Evolutionary conservation across 2,113 vertebrate species (phyloP).

Genomic region (Asarcornis scutulata): DNA sequence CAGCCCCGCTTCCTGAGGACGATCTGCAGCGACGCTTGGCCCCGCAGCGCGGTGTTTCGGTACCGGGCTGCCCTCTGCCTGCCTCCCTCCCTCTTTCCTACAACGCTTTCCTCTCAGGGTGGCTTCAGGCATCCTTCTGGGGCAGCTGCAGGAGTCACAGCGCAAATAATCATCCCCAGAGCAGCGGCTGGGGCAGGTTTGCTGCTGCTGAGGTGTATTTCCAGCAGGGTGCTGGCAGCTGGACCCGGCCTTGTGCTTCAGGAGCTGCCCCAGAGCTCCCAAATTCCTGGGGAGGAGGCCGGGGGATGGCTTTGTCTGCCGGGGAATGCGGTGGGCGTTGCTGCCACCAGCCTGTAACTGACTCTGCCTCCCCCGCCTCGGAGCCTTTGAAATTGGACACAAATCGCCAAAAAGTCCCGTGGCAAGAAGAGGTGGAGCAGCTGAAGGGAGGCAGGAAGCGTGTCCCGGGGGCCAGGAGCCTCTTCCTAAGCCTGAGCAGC

Average conservation of each 20-base stretch:
- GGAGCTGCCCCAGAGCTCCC: neutral
- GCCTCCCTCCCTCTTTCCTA: neutral
- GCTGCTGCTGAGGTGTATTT: neutral
- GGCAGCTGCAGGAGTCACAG: neutral
- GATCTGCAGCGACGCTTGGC: neutral
- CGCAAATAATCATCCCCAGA: neutral
- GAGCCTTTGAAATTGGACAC: slow-evolving; percentile 31
- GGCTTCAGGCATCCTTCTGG: neutral
- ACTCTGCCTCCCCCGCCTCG: neutral
- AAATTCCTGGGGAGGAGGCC: slow-evolving; percentile 17
- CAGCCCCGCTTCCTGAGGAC: neutral
- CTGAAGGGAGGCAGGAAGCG: neutral
- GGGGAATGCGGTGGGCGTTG: slow-evolving; percentile 49
- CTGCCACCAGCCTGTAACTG: neutral
- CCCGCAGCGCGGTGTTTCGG: neutral
- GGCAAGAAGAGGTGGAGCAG: slow-evolving; percentile 38
- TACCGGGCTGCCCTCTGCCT: neutral
- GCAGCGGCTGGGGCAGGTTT: neutral
- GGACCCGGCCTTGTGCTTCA: neutral
- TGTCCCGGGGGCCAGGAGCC: neutral
- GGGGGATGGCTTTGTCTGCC: neutral
- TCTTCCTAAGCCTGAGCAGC: neutral
- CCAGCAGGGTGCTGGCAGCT: neutral
- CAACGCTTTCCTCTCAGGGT: neutral
- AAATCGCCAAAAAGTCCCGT: neutral